Conservation (phyloP, 2,797 vertebrate species). For the Etheostoma nigrum region DNA sequence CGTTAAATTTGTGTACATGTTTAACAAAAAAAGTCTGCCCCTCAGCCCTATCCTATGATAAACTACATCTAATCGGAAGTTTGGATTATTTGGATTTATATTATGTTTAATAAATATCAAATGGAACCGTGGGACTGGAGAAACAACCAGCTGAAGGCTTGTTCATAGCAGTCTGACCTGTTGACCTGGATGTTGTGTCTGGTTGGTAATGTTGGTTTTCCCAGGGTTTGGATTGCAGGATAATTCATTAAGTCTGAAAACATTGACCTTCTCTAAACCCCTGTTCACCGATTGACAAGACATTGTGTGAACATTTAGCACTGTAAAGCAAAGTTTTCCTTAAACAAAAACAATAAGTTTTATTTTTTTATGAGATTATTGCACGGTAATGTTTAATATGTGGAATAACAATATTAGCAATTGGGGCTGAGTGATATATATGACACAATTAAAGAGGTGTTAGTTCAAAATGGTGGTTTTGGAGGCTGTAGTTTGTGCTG, state of each 20-base stretch:
- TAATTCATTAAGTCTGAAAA: constrained; percentile 28
- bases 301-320: neutral
- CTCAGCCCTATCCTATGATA: fast-evolving
- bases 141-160: constrained; percentile 27
- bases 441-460: neutral
- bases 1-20: neutral
- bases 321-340: neutral
- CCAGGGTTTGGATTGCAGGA: constrained; percentile 28
- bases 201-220: constrained; percentile 6
- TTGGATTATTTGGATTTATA: neutral
- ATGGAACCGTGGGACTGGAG: neutral
- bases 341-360: neutral
- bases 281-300: neutral
- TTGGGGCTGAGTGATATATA: neutral
- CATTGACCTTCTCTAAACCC: neutral
- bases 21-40: neutral
- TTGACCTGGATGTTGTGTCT: constrained; percentile 67
- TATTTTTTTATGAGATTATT: neutral
- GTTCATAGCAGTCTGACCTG: constrained; percentile 64
- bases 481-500: neutral
- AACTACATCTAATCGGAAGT: neutral
- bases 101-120: neutral
- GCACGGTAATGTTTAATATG: neutral
- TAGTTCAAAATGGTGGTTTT: neutral
- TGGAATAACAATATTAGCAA: neutral